Percentiles rank a stretch among this genome's conserved stretches.
phyloP scores from a whole-genome alignment of 2,888 invertebrate genomes.

The Aphidoletes aphidimyza region DNA sequence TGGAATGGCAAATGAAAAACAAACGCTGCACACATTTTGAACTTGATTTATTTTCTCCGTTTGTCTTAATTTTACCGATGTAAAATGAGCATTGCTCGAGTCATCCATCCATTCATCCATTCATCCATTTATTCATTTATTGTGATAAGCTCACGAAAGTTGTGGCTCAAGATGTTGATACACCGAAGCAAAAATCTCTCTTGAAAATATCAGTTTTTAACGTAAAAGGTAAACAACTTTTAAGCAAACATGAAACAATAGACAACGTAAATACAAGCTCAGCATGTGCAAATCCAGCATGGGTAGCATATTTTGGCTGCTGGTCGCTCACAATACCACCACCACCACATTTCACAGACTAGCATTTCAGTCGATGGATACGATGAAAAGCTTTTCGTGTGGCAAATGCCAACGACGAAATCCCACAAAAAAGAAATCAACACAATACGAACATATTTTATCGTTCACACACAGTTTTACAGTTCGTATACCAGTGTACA shows the following conservation, averaged over 20 bases:
- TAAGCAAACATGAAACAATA: not conserved
- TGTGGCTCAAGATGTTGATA: not conserved
- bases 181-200: not conserved
- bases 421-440: too few species aligned
- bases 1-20: not conserved
- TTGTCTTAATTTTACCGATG: constrained; percentile 18
- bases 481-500: too few species aligned
- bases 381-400: too few species aligned
- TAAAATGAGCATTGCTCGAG: not conserved
- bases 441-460: too few species aligned
- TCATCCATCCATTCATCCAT: too few species aligned
- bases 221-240: not conserved
- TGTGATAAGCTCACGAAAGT: too few species aligned
- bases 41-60: constrained; percentile 21
- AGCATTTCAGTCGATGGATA: not conserved
- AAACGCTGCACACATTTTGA: constrained; percentile 2
- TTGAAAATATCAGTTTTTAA: not conserved
- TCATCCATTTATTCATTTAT: too few species aligned
- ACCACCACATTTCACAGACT: too few species aligned
- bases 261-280: not conserved
- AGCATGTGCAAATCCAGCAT: constrained; percentile 2
- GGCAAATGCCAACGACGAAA: not conserved
- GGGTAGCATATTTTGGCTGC: too few species aligned
- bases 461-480: too few species aligned
- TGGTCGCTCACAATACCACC: too few species aligned